Conservation (phyloP, 2,797 vertebrate species). For the Enteromius viviparus region DNA sequence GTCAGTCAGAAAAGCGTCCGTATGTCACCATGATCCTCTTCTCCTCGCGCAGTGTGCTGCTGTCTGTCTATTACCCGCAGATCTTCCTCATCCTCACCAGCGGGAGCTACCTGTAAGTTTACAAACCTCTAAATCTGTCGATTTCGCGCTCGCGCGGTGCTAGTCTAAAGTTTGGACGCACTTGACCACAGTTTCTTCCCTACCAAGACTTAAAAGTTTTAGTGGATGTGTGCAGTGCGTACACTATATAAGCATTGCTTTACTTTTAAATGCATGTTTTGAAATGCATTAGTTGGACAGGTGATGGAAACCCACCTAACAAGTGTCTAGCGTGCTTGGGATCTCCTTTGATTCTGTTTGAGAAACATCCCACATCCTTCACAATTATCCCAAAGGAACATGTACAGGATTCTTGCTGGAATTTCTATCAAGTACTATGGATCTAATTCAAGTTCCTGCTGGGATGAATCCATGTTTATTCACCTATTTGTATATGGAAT, state of each 20-base stretch:
- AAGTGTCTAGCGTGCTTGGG: background rate
- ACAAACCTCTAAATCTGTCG: background rate
- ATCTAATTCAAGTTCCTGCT: background rate
- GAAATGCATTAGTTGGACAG: background rate
- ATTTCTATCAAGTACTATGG: background rate
- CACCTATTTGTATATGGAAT: background rate
- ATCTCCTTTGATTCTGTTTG: background rate
- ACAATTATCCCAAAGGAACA: background rate
- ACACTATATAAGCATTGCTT: background rate
- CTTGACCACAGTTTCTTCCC: background rate
- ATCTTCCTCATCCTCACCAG: conserved; percentile 98
- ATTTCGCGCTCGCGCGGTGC: background rate
- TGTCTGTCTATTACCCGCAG: conserved; percentile 95
- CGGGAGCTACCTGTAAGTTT: conserved; percentile 98
- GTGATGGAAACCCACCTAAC: background rate
- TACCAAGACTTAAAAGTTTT: background rate
- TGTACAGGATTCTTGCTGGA: background rate
- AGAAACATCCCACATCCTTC: background rate
- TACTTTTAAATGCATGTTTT: background rate
- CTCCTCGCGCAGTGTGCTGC: conserved; percentile 89
- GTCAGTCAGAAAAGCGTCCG: conserved; percentile 67
- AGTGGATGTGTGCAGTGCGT: background rate
- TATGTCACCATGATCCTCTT: conserved; percentile 86
- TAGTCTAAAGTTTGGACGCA: background rate
- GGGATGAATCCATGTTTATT: background rate